These are phyloP conservation scores for Phallusia fumigata DNA, from an alignment of 23 tunicate genomes.

Conservation along the genomic window DNA sequence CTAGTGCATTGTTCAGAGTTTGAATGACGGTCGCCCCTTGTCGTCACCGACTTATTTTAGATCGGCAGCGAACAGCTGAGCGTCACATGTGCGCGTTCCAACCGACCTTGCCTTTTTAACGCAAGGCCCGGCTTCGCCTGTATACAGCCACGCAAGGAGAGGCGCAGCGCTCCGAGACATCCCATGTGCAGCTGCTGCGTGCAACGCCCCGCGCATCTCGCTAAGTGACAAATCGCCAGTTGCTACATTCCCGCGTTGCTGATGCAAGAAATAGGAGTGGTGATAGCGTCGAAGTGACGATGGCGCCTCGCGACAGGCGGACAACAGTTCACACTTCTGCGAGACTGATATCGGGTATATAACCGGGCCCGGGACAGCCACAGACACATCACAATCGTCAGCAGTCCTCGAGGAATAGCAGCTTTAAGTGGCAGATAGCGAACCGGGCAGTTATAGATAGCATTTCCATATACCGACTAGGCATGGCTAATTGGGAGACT, in stretches of 20 bases:
- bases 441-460: conserved; percentile 4
- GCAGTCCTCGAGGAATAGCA: conserved; percentile 13
- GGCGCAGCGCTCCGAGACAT: background rate
- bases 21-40: background rate
- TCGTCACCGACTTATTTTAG: conserved; percentile 14
- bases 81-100: conserved; percentile 18
- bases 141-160: background rate
- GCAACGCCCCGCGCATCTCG: background rate
- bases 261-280: conserved; percentile 6
- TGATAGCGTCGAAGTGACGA: conserved; percentile 14
- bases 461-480: background rate
- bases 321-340: background rate
- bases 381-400: background rate
- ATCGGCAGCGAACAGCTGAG: conserved; percentile 16
- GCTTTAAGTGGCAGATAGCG: conserved; percentile 5
- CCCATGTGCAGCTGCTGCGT: conserved; percentile 15
- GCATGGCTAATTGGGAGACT: background rate
- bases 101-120: conserved; percentile 10
- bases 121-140: background rate
- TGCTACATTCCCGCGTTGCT: background rate
- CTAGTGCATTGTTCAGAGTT: background rate
- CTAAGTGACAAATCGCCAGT: conserved; percentile 15
- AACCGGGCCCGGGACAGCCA: background rate
- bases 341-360: background rate
- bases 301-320: conserved; percentile 18